phyloP scores from a whole-genome alignment of 1,140 invertebrate genomes.

The Drosophila willistoni region DNA sequence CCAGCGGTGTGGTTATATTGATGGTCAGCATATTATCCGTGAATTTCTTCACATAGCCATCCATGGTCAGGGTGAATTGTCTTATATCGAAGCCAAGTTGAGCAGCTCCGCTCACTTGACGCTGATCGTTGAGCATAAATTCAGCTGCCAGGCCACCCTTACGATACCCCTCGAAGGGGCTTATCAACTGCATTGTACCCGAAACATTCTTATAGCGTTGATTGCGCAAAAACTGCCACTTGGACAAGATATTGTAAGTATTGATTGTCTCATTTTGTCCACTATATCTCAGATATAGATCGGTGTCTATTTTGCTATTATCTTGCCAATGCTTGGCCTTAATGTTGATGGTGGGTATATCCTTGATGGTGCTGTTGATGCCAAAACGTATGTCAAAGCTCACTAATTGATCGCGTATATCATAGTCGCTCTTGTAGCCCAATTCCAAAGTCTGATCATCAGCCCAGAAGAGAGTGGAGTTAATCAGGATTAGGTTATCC shows the following conservation, averaged over 20 bases:
- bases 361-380: conserved; percentile 85
- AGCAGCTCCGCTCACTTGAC: conserved; percentile 86
- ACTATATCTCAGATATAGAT: conserved; percentile 83
- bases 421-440: conserved; percentile 84
- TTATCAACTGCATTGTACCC: conserved; percentile 85
- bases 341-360: conserved; percentile 84
- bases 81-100: conserved; percentile 88
- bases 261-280: conserved; percentile 77
- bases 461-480: conserved; percentile 85
- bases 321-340: conserved; percentile 85
- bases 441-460: conserved; percentile 84
- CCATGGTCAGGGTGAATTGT: conserved; percentile 86
- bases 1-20: conserved; percentile 89
- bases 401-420: conserved; percentile 68
- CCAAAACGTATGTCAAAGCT: conserved; percentile 84
- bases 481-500: conserved; percentile 71
- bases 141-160: conserved; percentile 87
- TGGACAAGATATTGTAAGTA: conserved; percentile 84
- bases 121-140: conserved; percentile 85
- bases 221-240: conserved; percentile 84
- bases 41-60: conserved; percentile 87
- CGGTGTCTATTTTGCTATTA: conserved; percentile 83
- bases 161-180: conserved; percentile 86
- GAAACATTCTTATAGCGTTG: conserved; percentile 84
- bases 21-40: conserved; percentile 88